Base-by-base conservation (phyloP, 2,888 invertebrate species). In the Onthophagus sagittarius region DNA sequence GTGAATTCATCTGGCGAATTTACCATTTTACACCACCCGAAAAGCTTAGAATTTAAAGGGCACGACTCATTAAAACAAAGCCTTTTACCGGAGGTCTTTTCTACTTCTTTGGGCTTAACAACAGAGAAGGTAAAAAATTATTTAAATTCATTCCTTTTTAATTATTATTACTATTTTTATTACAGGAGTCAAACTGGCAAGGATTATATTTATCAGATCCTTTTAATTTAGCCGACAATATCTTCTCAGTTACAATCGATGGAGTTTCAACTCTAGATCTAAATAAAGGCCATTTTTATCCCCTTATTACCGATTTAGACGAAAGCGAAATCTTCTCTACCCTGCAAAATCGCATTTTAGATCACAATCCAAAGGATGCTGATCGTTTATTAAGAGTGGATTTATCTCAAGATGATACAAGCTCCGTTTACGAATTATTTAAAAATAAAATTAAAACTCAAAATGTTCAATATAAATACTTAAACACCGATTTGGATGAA, bases 81-180 rank as follows among this genome's bases (percentile, higher is more conserved):
- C 79, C 84, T 89, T 2, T 83, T 93, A 1, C 90, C 89, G 80
- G 94, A 94, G 83, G 88, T 94, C 5, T 89, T 91, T 77, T 89
- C 91, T n/a, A 91, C 92, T 73, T 85, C 90, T 71, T 86, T 93
- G 76, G 94, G 94, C 69, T 89, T 91, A 77, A 90, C 93, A 9
- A 90, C 91, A n/a, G 90, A 90, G 83, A 90, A 91, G 86, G 91
- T 91, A 85, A 14, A 31, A n/a, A 67, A 53, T 53, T 53, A 53
- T 53, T 9, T 53, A 53, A 53, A 53, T 15, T n/a, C n/a, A n/a
- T n/a, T n/a, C n/a, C n/a, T n/a, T 71, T 5, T 11, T 15, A 64
- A 14, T 4, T 65, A 13, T 62, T 11, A n/a, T 15, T 53, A 33
- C 13, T 15, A 53, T 70, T n/a, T 53, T 63, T 72, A 74, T 80